phyloP scores from a whole-genome alignment of 2,888 invertebrate genomes.

The Entomobrya proxima region DNA sequence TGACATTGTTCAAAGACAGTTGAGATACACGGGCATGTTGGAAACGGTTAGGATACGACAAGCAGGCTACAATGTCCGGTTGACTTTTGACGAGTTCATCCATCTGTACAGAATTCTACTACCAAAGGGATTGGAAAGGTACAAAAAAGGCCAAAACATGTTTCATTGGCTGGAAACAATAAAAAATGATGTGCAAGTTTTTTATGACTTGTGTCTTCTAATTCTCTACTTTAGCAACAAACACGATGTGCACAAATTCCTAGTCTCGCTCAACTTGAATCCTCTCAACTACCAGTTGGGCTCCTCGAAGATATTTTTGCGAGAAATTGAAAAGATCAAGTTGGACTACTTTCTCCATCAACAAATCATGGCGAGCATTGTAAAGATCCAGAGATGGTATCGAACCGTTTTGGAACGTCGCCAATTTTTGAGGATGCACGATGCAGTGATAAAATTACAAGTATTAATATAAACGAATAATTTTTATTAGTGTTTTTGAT shows the following conservation, averaged over 20 bases:
- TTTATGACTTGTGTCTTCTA: conserved; percentile 16
- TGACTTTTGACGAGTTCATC: conserved; percentile 95
- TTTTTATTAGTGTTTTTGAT: not conserved
- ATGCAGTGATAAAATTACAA: conserved; percentile 87
- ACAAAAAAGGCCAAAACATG: conserved; percentile 17
- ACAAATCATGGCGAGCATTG: conserved; percentile 94
- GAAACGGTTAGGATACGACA: conserved; percentile 96
- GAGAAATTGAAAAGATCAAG: conserved; percentile 95
- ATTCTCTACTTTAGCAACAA: conserved; percentile 82
- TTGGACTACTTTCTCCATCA: conserved; percentile 94
- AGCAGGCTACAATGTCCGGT: conserved; percentile 95
- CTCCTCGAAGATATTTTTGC: conserved; percentile 92
- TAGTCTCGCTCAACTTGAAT: conserved; percentile 89
- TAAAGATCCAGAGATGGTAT: conserved; percentile 94
- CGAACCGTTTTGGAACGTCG: conserved; percentile 87
- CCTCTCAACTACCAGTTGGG: conserved; percentile 94
- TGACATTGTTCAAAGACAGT: conserved; percentile 91
- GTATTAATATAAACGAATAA: conserved; percentile 71
- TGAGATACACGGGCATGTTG: conserved; percentile 97
- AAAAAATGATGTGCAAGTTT: not conserved
- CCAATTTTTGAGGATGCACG: conserved; percentile 85
- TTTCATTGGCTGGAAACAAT: not conserved
- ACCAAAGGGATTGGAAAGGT: conserved; percentile 87
- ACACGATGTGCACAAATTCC: conserved; percentile 89
- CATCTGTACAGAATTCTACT: conserved; percentile 93